These are phyloP conservation scores for Panagrolaimus sp. DNA, from an alignment of 1,140 invertebrate genomes.

Conservation along the genomic window DNA sequence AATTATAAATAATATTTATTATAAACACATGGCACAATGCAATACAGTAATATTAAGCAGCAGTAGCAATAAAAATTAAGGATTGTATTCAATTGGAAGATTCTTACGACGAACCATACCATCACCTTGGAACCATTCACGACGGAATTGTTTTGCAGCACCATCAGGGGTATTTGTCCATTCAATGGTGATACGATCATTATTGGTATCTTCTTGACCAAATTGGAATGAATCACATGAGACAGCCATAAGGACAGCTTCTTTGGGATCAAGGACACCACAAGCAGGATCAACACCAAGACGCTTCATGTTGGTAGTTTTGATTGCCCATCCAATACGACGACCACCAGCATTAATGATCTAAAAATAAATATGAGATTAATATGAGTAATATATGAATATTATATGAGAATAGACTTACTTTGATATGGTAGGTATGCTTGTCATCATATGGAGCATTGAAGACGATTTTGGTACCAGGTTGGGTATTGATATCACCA, in stretches of 20 bases:
- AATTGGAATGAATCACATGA: constrained; percentile 42
- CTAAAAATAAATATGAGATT: not conserved
- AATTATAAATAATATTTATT: too few relatives aligned
- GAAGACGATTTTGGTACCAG: too few relatives aligned
- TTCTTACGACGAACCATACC: constrained; percentile 50
- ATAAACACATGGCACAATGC: too few relatives aligned
- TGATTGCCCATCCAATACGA: constrained; percentile 45
- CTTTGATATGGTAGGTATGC: too few relatives aligned
- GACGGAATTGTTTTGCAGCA: constrained; percentile 42
- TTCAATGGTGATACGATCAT: constrained; percentile 48
- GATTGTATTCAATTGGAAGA: constrained; percentile 47
- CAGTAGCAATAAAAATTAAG: too few relatives aligned
- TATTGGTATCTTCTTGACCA: constrained; percentile 42
- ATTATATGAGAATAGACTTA: too few relatives aligned
- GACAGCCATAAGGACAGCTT: constrained; percentile 40
- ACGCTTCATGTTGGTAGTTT: constrained; percentile 44
- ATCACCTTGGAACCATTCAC: constrained; percentile 48
- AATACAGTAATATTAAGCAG: too few relatives aligned
- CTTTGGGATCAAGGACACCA: constrained; percentile 46
- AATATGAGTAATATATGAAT: not conserved
- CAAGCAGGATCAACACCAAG: constrained; percentile 36
- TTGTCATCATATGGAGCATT: too few relatives aligned
- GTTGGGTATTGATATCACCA: too few relatives aligned
- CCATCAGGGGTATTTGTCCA: constrained; percentile 47
- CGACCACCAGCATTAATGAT: constrained; percentile 40